Evolutionary conservation across 2,797 vertebrate genomes (phyloP).

Genomic region (Hoplostethus atlanticus): DNA sequence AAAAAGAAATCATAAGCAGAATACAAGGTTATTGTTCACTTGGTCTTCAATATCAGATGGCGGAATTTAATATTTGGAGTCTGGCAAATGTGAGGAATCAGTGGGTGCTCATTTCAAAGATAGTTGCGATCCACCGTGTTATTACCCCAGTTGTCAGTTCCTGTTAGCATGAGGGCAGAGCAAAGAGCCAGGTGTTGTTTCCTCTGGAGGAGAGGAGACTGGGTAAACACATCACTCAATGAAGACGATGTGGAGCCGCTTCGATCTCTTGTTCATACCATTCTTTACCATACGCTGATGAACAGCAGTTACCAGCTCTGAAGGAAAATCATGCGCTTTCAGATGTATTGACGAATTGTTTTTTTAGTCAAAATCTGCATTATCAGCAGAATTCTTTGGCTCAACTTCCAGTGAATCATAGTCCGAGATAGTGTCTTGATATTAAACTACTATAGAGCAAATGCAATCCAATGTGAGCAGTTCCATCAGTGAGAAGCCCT

Average conservation of each 20-base stretch:
- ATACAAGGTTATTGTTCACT: not conserved
- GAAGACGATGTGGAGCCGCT: constrained; percentile 40
- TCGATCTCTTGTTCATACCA: constrained; percentile 38
- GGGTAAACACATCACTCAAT: constrained; percentile 72
- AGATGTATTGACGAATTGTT: not conserved
- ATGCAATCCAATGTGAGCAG: no score
- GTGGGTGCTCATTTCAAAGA: constrained; percentile 41
- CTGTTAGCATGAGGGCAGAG: constrained; percentile 46
- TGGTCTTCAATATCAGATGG: not conserved
- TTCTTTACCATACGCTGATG: constrained; percentile 22
- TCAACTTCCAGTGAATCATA: no score
- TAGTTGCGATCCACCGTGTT: constrained; percentile 39
- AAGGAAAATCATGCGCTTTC: not conserved
- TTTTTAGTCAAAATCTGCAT: constrained; percentile 9
- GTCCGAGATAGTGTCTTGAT: no score
- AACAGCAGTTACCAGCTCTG: not conserved
- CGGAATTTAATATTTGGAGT: constrained; percentile 3
- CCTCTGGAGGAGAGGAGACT: constrained; percentile 45
- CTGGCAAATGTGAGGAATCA: constrained; percentile 9
- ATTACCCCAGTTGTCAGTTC: constrained; percentile 62
- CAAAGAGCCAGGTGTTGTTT: constrained; percentile 77
- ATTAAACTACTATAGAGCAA: no score
- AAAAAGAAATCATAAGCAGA: not conserved
- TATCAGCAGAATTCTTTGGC: not conserved
- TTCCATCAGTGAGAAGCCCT: no score